Base-by-base conservation (phyloP, 2,113 vertebrate species). In the Copsychus sechellarum region DNA sequence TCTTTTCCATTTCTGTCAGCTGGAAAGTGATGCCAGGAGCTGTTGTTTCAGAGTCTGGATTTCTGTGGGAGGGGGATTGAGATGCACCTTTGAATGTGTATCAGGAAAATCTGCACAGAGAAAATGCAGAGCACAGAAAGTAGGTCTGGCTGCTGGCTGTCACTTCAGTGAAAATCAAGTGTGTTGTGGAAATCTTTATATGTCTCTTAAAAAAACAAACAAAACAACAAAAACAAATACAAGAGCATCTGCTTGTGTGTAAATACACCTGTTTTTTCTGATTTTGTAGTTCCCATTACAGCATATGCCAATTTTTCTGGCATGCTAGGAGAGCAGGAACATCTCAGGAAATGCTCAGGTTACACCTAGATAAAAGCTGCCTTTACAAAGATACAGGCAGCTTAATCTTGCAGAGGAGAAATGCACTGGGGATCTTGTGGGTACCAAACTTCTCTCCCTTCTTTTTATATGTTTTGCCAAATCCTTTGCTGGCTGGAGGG, bases 1-100 rank as follows among this genome's bases (percentile, higher is more conserved):
- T 66, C 78, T 62, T 97, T 97, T 92, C 93, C 54, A 14, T 91
- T 95, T 72, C 76, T 97, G 96, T 86, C 93, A 90, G 87, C 91
- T 90, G 93, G 81, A 66, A 94, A 86, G 69, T 21, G 45, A 57
- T 86, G 94, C 79, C 89, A 93, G 69, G 64, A 96, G 88, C 86
- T 94, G 74, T 93, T 91, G 42, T 82, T 96, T 87, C 74, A 95
- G 85, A 94, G 66, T 81, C 92, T 87, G 96, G 57, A 42, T 91
- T 94, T 66, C 16, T 18, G 33, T 64, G 62, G 26, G 4, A 9
- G 2, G 24, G 12, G 29, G 3, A 47, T 69, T 53, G 77, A 83
- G 73, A 26, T n/a, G 48, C 61, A 42, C 74, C 54, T 96, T 54
- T 18, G 47, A 50, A 43, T 20, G 45, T 23, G 12, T 3, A 42